These are phyloP conservation scores for Gulo gulo DNA, from an alignment of 2,113 vertebrate species.

Conservation along the genomic window DNA sequence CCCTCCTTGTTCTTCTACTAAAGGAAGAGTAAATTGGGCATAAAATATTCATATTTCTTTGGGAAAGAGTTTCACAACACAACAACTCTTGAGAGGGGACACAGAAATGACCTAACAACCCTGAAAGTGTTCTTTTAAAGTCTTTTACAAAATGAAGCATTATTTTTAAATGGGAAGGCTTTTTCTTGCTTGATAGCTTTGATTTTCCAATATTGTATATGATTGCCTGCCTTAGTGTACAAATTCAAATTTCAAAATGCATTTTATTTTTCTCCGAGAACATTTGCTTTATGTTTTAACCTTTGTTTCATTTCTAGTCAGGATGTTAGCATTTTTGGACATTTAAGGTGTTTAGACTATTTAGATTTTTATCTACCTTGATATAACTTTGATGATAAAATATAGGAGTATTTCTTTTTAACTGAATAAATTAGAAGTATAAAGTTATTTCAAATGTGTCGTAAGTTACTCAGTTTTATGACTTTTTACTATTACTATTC, in stretches of 20 bases:
- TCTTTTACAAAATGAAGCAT: constrained; percentile 31
- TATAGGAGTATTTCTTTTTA: background rate
- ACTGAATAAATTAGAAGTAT: background rate
- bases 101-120: constrained; percentile 54
- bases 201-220: constrained; percentile 64
- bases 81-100: constrained; percentile 21
- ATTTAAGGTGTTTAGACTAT: background rate
- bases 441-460: background rate
- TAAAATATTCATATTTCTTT: constrained; percentile 49
- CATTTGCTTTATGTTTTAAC: constrained; percentile 42
- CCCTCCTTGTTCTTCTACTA: background rate
- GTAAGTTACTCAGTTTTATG: background rate
- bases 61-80: constrained; percentile 21
- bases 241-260: constrained; percentile 66
- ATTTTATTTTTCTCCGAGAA: constrained; percentile 52
- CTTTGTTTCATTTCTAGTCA: constrained; percentile 37
- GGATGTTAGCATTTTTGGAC: background rate
- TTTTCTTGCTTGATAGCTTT: constrained; percentile 61
- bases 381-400: background rate
- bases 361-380: constrained; percentile 22
- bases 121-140: constrained; percentile 58
- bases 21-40: background rate
- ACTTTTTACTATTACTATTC: background rate
- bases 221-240: constrained; percentile 44
- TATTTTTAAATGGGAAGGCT: constrained; percentile 54